Percentiles rank a stretch among this genome's conserved stretches.
These are phyloP conservation scores for Babyrousa celebensis DNA, from an alignment of 2,797 vertebrate genomes.

Conservation along the genomic window DNA sequence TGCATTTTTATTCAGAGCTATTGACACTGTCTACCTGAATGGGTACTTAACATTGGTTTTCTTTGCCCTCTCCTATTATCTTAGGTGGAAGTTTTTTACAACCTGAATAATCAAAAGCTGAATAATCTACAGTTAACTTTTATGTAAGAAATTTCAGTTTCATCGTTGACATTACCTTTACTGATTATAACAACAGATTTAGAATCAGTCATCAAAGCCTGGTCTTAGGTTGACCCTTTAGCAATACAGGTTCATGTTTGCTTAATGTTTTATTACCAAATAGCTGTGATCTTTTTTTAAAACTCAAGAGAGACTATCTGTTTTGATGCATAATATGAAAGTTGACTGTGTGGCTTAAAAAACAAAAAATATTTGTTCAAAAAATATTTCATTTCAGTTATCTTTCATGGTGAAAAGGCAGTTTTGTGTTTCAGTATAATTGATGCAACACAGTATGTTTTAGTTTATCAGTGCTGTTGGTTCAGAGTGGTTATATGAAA, in stretches of 20 bases:
- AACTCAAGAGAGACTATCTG: conserved; percentile 72
- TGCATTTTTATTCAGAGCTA: conserved; percentile 11
- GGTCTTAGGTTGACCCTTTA: conserved; percentile 63
- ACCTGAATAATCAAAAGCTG: conserved; percentile 61
- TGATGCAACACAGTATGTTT: conserved; percentile 32
- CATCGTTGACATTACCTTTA: neutral
- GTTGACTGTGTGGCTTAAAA: conserved; percentile 70
- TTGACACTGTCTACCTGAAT: neutral
- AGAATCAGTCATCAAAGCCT: conserved; percentile 43
- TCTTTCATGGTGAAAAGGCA: conserved; percentile 50
- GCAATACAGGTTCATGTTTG: conserved; percentile 70
- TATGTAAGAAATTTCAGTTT: conserved; percentile 71
- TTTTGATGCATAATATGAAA: conserved; percentile 83
- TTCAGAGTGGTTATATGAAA: conserved; percentile 41
- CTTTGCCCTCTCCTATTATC: conserved; percentile 14
- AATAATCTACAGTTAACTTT: conserved; percentile 64
- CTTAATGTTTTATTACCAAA: conserved; percentile 79
- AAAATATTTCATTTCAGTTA: conserved; percentile 78
- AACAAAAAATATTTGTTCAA: conserved; percentile 85
- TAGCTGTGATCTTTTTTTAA: conserved; percentile 55
- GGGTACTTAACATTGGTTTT: conserved; percentile 18
- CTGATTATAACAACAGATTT: conserved; percentile 59
- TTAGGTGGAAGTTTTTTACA: conserved; percentile 44
- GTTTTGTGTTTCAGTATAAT: conserved; percentile 69
- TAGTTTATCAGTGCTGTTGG: conserved; percentile 51